These are phyloP conservation scores for Pomatorhinus ruficollis DNA, from an alignment of 2,113 vertebrate species.

Conservation along the genomic window DNA sequence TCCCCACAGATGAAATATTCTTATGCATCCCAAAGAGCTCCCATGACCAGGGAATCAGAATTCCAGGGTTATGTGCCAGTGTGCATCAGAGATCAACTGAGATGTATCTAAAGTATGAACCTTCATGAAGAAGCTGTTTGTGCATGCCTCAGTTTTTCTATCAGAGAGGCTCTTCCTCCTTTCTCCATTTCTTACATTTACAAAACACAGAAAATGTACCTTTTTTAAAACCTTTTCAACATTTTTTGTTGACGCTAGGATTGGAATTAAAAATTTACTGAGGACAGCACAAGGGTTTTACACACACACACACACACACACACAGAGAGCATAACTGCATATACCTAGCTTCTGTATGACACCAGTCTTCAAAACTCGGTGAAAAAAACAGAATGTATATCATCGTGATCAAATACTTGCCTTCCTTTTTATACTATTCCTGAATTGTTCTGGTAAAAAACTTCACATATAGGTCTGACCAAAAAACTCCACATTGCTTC, in stretches of 20 bases:
- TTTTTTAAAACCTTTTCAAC: background rate
- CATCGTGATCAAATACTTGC: background rate
- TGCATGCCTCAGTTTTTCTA: background rate
- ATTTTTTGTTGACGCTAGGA: background rate
- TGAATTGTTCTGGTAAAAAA: background rate
- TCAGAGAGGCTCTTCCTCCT: background rate
- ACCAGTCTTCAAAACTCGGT: background rate
- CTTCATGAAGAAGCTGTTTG: background rate
- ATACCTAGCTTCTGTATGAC: background rate
- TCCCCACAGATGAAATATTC: background rate
- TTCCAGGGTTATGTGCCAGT: background rate
- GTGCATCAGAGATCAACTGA: background rate
- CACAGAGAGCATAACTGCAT: no score
- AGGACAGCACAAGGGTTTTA: background rate
- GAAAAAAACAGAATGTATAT: accelerated
- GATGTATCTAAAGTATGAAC: background rate
- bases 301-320: no score
- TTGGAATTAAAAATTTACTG: background rate
- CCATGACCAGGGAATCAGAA: background rate
- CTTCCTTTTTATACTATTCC: background rate
- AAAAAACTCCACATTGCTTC: background rate
- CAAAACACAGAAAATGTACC: accelerated
- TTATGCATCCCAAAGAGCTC: background rate
- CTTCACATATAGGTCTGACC: background rate
- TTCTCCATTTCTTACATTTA: background rate